phyloP scores from a whole-genome alignment of 2,797 vertebrate species.

The Geotrypetes seraphini region DNA sequence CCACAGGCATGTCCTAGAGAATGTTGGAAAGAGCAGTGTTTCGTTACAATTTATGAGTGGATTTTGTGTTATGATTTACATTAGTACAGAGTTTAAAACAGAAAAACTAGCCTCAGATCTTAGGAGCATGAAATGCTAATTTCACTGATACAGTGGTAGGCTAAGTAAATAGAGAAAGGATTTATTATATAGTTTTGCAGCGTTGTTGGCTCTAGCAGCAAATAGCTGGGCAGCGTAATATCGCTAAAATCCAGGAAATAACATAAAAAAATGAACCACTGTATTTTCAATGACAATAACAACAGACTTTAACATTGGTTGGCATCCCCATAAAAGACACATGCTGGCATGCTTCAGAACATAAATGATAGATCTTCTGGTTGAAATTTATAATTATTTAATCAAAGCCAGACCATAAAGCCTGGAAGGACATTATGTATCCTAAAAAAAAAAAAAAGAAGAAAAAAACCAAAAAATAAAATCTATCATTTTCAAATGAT shows the following conservation, averaged over 20 bases:
- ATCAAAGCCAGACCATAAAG: conserved; percentile 51
- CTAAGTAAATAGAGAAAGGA: conserved; percentile 52
- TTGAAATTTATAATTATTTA: conserved; percentile 54
- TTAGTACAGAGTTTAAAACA: conserved; percentile 28
- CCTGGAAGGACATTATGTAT: conserved; percentile 35
- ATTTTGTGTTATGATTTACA: conserved; percentile 25
- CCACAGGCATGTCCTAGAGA: background rate
- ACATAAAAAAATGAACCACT: conserved; percentile 41
- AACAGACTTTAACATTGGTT: conserved; percentile 41
- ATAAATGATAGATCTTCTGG: conserved; percentile 52
- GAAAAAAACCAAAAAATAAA: conserved; percentile 13
- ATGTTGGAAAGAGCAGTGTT: conserved; percentile 15
- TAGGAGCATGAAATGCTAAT: conserved; percentile 49
- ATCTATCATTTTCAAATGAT: conserved; percentile 15
- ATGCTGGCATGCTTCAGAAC: conserved; percentile 45
- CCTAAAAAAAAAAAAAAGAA: conserved; percentile 14
- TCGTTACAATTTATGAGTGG: conserved; percentile 23
- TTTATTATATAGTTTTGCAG: conserved; percentile 45
- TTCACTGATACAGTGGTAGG: conserved; percentile 40
- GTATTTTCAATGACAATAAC: conserved; percentile 46
- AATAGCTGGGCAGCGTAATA: conserved; percentile 44
- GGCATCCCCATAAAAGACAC: conserved; percentile 46
- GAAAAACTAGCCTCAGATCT: conserved; percentile 50
- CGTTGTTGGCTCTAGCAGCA: conserved; percentile 32
- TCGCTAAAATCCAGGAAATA: conserved; percentile 43